A percentile compares a stretch with the other conserved stretches of the same genome.
phyloP scores from a whole-genome alignment of 2,113 vertebrate species.

The Austrofundulus limnaeus region DNA sequence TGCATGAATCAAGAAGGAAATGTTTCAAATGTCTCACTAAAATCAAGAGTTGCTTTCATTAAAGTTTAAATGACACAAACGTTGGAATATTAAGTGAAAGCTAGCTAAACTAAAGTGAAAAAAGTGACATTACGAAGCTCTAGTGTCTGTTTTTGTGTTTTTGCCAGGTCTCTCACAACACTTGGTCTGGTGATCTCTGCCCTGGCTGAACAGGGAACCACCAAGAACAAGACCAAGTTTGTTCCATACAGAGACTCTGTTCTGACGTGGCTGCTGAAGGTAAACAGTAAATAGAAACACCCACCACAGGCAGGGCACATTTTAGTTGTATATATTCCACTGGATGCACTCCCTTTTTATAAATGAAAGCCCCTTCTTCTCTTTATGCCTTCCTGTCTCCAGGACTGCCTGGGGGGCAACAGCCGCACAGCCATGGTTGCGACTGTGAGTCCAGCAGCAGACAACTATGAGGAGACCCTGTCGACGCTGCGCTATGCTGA shows the following conservation, averaged over 20 bases:
- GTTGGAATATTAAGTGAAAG: no score
- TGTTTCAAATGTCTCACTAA: no score
- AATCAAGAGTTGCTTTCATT: not conserved
- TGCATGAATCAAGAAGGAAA: no score
- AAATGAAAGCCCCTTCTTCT: not conserved
- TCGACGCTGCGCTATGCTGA: conserved; percentile 93
- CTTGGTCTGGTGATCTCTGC: conserved; percentile 96
- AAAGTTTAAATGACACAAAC: not conserved
- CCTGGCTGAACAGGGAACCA: conserved; percentile 91
- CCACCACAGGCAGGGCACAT: not conserved
- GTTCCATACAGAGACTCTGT: conserved; percentile 98
- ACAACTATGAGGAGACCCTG: conserved; percentile 95
- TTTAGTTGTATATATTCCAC: not conserved
- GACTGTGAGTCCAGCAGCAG: conserved; percentile 91
- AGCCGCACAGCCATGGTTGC: conserved; percentile 97
- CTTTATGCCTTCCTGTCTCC: not conserved
- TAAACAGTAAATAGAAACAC: conserved; percentile 42
- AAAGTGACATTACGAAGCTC: not conserved
- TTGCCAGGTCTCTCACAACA: conserved; percentile 90
- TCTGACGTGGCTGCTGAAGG: conserved; percentile 97
- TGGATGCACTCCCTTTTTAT: not conserved
- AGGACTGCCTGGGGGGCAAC: conserved; percentile 94
- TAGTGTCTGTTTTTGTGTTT: conserved; percentile 27
- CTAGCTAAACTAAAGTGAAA: not conserved
- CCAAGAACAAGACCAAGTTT: conserved; percentile 97